Conservation (phyloP, 2,797 vertebrate species). For the Takifugu ocellatus region DNA sequence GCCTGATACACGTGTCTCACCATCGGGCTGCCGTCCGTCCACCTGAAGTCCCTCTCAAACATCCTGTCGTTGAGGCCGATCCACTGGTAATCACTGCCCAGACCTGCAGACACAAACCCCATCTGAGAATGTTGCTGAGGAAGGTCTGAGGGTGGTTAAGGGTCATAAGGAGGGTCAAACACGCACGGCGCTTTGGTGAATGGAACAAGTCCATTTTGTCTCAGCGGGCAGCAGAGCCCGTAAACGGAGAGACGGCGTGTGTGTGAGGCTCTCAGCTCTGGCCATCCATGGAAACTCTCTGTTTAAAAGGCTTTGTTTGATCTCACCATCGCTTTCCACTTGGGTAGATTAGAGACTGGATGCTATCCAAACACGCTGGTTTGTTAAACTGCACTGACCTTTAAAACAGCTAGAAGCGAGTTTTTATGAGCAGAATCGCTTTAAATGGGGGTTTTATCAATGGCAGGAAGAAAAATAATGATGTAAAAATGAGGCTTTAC, state of each 20-base stretch:
- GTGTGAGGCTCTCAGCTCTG: background rate
- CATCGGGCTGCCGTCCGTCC: constrained; percentile 88
- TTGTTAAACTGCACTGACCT: background rate
- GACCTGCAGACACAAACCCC: constrained; percentile 65
- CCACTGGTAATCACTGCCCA: constrained; percentile 97
- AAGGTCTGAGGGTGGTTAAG: background rate
- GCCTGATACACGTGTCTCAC: constrained; percentile 69
- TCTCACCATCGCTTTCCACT: background rate
- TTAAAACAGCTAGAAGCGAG: background rate
- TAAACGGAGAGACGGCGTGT: background rate
- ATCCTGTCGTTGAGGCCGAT: constrained; percentile 96
- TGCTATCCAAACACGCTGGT: background rate
- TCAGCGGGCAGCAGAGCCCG: background rate
- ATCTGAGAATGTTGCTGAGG: background rate
- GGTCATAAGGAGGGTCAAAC: background rate
- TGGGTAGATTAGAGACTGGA: constrained; percentile 2
- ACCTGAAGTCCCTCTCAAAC: constrained; percentile 95
- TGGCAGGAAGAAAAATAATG: background rate
- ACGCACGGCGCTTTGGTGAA: background rate
- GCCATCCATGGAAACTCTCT: constrained; percentile 3
- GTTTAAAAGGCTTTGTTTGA: constrained; percentile 1
- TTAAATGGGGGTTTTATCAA: background rate
- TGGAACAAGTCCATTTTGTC: background rate
- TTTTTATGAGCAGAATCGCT: background rate
- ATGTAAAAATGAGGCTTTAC: too few species aligned